phyloP scores from a whole-genome alignment of 2,888 invertebrate species.

The Folsomia manolachei region DNA sequence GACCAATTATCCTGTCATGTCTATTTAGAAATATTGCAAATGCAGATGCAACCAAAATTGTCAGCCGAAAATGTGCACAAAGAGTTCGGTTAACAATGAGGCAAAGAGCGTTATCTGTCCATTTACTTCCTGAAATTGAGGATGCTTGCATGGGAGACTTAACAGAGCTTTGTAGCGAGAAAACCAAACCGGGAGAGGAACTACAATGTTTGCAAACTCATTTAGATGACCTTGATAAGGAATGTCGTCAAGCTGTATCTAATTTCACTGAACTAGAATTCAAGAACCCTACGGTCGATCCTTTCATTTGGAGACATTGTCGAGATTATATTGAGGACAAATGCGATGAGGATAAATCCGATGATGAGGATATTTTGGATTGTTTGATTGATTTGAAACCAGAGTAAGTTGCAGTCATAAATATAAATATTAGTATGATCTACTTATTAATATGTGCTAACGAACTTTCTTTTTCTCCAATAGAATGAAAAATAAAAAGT shows the following conservation, averaged over 20 bases:
- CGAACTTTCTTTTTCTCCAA: too few species aligned
- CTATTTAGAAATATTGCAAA: slow-evolving; percentile 66
- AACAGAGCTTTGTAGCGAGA: slow-evolving; percentile 75
- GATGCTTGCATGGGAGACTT: slow-evolving; percentile 83
- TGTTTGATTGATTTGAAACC: slow-evolving; percentile 91
- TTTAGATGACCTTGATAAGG: slow-evolving; percentile 59
- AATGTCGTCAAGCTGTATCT: slow-evolving; percentile 72
- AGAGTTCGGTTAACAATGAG: slow-evolving; percentile 82
- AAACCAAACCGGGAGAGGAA: slow-evolving; percentile 85
- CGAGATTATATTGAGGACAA: slow-evolving; percentile 43
- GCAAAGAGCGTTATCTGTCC: slow-evolving; percentile 85
- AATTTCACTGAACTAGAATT: slow-evolving; percentile 78
- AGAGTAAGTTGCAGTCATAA: too few species aligned
- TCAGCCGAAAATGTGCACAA: slow-evolving; percentile 61
- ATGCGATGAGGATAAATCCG: slow-evolving; percentile 47
- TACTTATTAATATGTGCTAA: too few species aligned
- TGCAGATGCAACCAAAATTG: slow-evolving; percentile 32
- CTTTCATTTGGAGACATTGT: slow-evolving; percentile 48
- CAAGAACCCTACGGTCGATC: slow-evolving; percentile 60
- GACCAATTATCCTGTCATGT: slow-evolving; percentile 84
- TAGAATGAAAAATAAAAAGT: slow-evolving; percentile 70
- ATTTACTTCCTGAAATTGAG: slow-evolving; percentile 91
- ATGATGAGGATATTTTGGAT: slow-evolving; percentile 73
- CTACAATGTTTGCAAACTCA: slow-evolving; percentile 87
- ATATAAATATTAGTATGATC: too few species aligned